Percentiles rank a stretch among this genome's conserved stretches.
Evolutionary conservation across 2,797 vertebrate genomes (phyloP).

Genomic region (Ctenopoma multispine): DNA sequence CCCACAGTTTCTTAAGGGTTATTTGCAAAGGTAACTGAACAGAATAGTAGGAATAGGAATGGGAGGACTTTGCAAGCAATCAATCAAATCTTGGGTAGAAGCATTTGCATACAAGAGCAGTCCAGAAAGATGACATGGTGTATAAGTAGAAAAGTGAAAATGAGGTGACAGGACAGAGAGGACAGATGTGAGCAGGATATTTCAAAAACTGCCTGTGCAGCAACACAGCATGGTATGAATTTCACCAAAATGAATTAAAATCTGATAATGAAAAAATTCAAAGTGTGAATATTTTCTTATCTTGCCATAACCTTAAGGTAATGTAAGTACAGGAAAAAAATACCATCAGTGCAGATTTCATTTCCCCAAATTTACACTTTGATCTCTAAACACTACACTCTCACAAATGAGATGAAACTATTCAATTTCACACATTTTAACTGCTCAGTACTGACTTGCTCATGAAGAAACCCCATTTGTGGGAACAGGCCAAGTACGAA

Average conservation of each 20-base stretch:
- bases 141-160: constrained; percentile 28
- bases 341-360: constrained; percentile 55
- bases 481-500: constrained; percentile 57
- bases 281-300: constrained; percentile 59
- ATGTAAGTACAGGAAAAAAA: constrained; percentile 39
- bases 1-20: neutral
- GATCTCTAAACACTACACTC: constrained; percentile 73
- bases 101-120: constrained; percentile 25
- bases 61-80: constrained; percentile 25
- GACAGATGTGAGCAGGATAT: constrained; percentile 25
- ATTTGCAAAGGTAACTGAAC: constrained; percentile 11
- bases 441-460: constrained; percentile 66
- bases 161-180: constrained; percentile 18
- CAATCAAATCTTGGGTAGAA: neutral
- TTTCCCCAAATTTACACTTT: constrained; percentile 73
- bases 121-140: constrained; percentile 6
- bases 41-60: constrained; percentile 3
- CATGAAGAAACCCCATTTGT: constrained; percentile 73
- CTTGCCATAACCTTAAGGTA: constrained; percentile 63
- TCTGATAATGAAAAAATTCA: constrained; percentile 56
- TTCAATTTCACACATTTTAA: constrained; percentile 84
- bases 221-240: constrained; percentile 42
- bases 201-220: constrained; percentile 55
- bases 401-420: constrained; percentile 80
- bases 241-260: constrained; percentile 61